These are phyloP conservation scores for Trachelus iudaicus DNA, from an alignment of 2,888 invertebrate species.

Conservation along the genomic window DNA sequence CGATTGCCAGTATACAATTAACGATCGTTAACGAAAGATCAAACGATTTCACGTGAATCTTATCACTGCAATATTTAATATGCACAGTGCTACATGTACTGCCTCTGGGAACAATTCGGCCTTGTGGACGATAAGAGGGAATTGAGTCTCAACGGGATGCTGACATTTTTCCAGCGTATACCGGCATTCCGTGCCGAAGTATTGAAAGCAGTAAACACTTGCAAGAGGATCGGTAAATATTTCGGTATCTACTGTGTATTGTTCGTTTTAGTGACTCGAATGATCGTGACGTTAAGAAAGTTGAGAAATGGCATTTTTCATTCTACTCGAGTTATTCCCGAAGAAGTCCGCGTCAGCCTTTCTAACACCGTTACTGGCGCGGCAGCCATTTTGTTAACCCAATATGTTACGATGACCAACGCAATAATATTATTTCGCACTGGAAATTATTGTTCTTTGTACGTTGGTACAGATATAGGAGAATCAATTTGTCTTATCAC, in stretches of 20 bases:
- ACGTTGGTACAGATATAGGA: no score
- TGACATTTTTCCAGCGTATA: conserved; percentile 59
- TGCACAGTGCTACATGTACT: conserved; percentile 63
- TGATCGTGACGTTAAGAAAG: conserved; percentile 11
- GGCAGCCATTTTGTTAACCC: no score
- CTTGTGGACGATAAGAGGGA: conserved; percentile 59
- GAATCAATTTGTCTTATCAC: no score
- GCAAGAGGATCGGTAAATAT: conserved; percentile 58
- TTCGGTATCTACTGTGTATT: conserved; percentile 45
- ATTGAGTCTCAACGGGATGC: conserved; percentile 55
- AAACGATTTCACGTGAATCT: neutral
- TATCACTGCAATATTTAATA: neutral
- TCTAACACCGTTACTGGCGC: no score
- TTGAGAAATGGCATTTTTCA: neutral
- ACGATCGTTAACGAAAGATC: neutral
- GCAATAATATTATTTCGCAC: no score
- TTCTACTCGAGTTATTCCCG: neutral
- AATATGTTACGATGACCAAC: no score
- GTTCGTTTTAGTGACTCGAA: conserved; percentile 22
- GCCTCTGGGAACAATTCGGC: conserved; percentile 61
- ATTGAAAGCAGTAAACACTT: conserved; percentile 50
- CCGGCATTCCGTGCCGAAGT: conserved; percentile 59
- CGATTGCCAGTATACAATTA: neutral
- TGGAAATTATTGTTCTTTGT: no score
- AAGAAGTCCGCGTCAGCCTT: no score